Evolutionary conservation across 1,140 invertebrate species (phyloP), one percentile per base, ranked within the genome.

Genomic region (Eubasilissa regina): DNA sequence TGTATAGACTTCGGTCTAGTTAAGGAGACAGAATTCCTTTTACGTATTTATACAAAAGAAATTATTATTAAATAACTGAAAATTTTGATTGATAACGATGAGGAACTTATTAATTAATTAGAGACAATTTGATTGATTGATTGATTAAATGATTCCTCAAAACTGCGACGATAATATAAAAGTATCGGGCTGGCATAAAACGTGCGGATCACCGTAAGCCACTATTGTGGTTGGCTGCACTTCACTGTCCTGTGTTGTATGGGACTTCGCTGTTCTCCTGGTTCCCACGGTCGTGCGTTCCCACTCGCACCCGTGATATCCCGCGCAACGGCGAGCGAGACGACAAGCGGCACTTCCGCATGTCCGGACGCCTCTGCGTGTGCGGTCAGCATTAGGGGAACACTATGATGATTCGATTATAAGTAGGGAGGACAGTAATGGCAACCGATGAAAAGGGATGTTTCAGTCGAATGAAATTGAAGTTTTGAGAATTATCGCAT

Each of bases 231-330:
- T 75, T 58, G 73, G 25, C 76, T 81, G 84, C 75, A 77, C 75
- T 77, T 35, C 55, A 45, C 56, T 72, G 51, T 72, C 25, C 60
- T 66, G 25, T 11, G 47, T 51, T 11, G 74, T 77, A 77, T 84
- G 84, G 83, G 85, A 85, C 84, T 80, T n/a, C 11, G 62, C 74
- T 68, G 51, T 51, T 72, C 53, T 75, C 53, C 47, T 51, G 35
- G 66, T 78, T 78, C 84, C 82, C 78, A 75, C 74, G 64, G 66
- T 15, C 70, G 77, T 76, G 78, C 78, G 77, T 77, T 77, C 80
- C 81, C 82, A 80, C 84, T 84, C 85, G 78, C 83, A 78, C 82
- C 73, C 76, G 81, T 77, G 17, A 3, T 0, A 47, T 11, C 21
- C 80, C 80, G 56, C 74, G 75, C 84, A 81, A 83, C 83, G 75